phyloP scores from a whole-genome alignment of 2,888 invertebrate species.

The Arctia plantaginis region DNA sequence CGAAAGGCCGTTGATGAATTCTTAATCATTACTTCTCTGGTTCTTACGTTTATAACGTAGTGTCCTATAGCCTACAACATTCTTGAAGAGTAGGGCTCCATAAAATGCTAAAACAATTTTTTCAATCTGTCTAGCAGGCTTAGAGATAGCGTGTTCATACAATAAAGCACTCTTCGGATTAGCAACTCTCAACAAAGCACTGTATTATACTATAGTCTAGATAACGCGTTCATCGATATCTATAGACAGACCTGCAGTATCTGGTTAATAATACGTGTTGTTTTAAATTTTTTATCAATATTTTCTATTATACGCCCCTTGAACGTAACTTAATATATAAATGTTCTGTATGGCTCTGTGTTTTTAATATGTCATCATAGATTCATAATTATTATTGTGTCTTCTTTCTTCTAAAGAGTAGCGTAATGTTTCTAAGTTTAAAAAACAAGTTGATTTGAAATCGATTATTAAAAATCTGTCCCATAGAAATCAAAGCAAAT shows the following conservation, averaged over 20 bases:
- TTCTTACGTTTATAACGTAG: background rate
- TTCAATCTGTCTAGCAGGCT: background rate
- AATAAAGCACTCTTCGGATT: background rate
- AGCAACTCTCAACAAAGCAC: too few relatives aligned
- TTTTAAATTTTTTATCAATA: background rate
- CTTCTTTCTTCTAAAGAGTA: background rate
- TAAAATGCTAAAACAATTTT: background rate
- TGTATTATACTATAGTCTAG: background rate
- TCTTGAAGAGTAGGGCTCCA: background rate
- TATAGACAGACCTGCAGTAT: slow-evolving; percentile 34
- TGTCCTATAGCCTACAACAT: too few relatives aligned
- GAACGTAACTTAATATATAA: background rate
- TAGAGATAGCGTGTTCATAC: background rate
- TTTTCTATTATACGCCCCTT: slow-evolving; percentile 1
- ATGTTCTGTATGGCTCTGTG: too few relatives aligned
- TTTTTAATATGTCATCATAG: background rate
- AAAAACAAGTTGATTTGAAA: background rate
- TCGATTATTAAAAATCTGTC: background rate
- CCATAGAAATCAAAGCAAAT: background rate
- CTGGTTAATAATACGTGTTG: slow-evolving; percentile 19
- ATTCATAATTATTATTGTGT: background rate
- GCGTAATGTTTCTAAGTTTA: background rate
- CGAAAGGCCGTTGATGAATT: background rate
- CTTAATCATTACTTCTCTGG: background rate
- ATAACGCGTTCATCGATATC: background rate